These are phyloP conservation scores for Pristionchus japonicus DNA, from an alignment of 2,888 invertebrate genomes.

Conservation along the genomic window DNA sequence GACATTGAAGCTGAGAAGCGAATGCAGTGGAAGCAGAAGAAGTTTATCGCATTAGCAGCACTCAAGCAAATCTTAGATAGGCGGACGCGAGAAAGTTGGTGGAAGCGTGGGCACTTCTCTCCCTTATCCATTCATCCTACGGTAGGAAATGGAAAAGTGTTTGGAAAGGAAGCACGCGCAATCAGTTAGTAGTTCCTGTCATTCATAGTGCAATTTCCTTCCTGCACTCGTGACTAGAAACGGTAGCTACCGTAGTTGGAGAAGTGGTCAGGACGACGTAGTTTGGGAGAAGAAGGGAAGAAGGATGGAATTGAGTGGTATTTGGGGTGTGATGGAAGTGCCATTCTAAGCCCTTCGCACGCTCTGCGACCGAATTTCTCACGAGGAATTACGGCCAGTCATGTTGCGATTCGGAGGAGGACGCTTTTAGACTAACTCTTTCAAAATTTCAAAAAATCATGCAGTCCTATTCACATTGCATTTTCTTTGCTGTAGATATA, in stretches of 20 bases:
- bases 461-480: too few relatives aligned
- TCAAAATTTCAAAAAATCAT: background rate
- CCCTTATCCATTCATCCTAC: background rate
- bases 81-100: background rate
- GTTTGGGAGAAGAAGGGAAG: background rate
- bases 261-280: background rate
- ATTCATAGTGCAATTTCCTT: background rate
- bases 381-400: conserved; percentile 15
- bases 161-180: background rate
- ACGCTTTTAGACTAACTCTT: background rate
- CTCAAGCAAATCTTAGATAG: background rate
- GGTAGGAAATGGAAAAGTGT: background rate
- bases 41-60: conserved; percentile 26
- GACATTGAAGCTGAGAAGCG: background rate
- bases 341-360: conserved; percentile 20
- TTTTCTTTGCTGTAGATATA: too few relatives aligned
- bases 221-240: background rate
- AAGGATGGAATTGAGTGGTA: conserved; percentile 22
- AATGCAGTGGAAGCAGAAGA: background rate
- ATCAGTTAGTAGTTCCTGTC: background rate
- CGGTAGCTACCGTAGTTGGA: background rate
- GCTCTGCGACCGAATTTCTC: background rate
- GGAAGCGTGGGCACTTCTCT: background rate
- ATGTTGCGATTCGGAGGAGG: conserved; percentile 9
- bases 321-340: conserved; percentile 34